Evolutionary conservation across 1,140 invertebrate genomes (phyloP).

Genomic region (Paralvinella palmiformis): DNA sequence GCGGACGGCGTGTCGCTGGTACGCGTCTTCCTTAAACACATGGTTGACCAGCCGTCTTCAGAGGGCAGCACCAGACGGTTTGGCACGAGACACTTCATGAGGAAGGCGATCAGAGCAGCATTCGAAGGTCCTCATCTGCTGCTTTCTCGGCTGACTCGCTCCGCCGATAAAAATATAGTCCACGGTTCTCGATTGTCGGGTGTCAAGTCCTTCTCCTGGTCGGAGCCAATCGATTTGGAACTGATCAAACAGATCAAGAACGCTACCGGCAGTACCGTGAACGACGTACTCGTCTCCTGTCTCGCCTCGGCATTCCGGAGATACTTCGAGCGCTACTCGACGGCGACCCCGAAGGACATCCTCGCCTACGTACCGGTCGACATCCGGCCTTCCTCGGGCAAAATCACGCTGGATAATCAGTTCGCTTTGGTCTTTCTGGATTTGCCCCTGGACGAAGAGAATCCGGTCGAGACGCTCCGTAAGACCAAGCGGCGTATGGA

Average conservation of each 20-base stretch:
- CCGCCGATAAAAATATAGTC: neutral
- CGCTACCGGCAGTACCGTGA: slow-evolving; percentile 11
- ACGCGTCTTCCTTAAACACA: neutral
- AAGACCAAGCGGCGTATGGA: slow-evolving; percentile 11
- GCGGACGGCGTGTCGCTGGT: slow-evolving; percentile 14
- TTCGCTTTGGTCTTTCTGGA: slow-evolving; percentile 11
- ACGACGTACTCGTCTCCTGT: slow-evolving; percentile 17
- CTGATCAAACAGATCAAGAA: slow-evolving; percentile 17
- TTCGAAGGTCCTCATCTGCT: neutral
- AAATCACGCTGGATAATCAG: neutral
- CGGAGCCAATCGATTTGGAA: slow-evolving; percentile 5
- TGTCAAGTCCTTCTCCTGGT: slow-evolving; percentile 9
- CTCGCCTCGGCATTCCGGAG: slow-evolving; percentile 3
- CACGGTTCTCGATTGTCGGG: slow-evolving; percentile 14
- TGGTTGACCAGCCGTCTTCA: slow-evolving; percentile 5
- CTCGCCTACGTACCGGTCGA: slow-evolving; percentile 12
- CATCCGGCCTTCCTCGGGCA: slow-evolving; percentile 1
- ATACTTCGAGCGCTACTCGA: neutral
- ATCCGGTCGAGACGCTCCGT: slow-evolving; percentile 1
- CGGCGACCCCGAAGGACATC: neutral
- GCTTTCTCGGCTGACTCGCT: neutral
- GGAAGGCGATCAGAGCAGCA: neutral
- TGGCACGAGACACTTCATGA: neutral
- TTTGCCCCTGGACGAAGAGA: neutral
- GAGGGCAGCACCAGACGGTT: neutral